Evolutionary conservation across 1,140 invertebrate species (phyloP).

Genomic region (Himalopsyche phryganea): DNA sequence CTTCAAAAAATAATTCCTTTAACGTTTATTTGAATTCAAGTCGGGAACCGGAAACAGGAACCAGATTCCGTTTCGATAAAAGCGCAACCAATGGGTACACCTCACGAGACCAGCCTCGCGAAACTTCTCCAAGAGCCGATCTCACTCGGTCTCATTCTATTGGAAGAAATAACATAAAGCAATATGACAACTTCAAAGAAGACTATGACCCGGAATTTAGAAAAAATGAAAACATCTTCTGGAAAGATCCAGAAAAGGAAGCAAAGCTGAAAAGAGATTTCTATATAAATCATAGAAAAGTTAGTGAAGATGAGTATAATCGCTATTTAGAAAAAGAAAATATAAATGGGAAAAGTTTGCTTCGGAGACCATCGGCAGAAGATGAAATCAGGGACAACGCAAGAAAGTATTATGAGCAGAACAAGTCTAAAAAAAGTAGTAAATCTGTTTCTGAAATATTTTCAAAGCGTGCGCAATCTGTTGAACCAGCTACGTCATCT

Average conservation of each 20-base stretch:
- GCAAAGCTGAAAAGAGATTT: slow-evolving; percentile 48
- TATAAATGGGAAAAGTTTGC: slow-evolving; percentile 33
- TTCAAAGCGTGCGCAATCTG: slow-evolving; percentile 35
- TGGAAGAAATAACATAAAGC: background rate
- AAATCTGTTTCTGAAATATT: slow-evolving; percentile 45
- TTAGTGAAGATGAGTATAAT: slow-evolving; percentile 46
- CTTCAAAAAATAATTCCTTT: background rate
- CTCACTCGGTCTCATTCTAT: background rate
- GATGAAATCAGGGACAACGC: slow-evolving; percentile 38
- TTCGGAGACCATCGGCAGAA: slow-evolving; percentile 37
- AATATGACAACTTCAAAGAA: slow-evolving; percentile 14
- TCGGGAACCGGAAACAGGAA: background rate
- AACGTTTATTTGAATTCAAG: background rate
- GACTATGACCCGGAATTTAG: slow-evolving; percentile 23
- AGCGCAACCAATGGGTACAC: background rate
- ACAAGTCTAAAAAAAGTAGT: slow-evolving; percentile 41
- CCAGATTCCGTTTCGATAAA: background rate
- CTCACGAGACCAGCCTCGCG: background rate
- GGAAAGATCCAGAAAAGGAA: slow-evolving; percentile 43
- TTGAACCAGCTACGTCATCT: background rate
- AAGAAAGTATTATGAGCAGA: slow-evolving; percentile 40
- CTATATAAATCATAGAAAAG: slow-evolving; percentile 45
- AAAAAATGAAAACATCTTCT: slow-evolving; percentile 34
- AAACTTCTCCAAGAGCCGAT: background rate
- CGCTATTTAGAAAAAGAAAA: slow-evolving; percentile 39